Conservation (phyloP, 1,140 invertebrate genomes). For the Piezodorus guildinii region DNA sequence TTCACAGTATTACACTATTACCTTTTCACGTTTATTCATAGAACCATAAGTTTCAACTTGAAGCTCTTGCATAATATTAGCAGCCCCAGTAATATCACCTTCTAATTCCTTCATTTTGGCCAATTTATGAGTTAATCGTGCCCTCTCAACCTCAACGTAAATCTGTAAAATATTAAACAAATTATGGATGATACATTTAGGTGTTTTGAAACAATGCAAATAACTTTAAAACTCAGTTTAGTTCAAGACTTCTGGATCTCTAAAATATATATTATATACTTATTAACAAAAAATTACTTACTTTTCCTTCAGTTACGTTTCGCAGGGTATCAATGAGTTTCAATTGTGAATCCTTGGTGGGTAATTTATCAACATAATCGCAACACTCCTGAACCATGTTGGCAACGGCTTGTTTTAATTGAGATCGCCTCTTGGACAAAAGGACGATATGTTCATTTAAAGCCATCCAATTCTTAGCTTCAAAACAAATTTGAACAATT, state of each 20-base stretch:
- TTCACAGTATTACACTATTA: background rate
- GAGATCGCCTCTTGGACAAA: constrained; percentile 86
- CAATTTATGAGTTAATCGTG: constrained; percentile 84
- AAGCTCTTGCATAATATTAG: constrained; percentile 88
- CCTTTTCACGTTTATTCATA: constrained; percentile 95
- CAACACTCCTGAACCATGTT: constrained; percentile 99
- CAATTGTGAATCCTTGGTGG: constrained; percentile 78
- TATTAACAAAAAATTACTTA: constrained; percentile 31
- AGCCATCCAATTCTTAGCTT: constrained; percentile 83
- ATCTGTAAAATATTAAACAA: constrained; percentile 47
- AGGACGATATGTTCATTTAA: constrained; percentile 90
- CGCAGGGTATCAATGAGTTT: constrained; percentile 93
- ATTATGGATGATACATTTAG: background rate
- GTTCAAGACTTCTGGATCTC: background rate
- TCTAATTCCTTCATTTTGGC: constrained; percentile 90
- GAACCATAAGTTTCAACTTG: constrained; percentile 99
- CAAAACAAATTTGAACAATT: constrained; percentile 88
- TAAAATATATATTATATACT: background rate
- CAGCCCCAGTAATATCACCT: constrained; percentile 80
- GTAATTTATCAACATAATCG: constrained; percentile 87
- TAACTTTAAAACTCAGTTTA: too few species aligned
- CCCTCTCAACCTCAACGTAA: constrained; percentile 98
- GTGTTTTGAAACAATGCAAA: too few species aligned
- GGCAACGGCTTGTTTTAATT: constrained; percentile 93
- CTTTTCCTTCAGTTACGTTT: constrained; percentile 93